A percentile compares a stretch with the other conserved stretches of the same genome.
Evolutionary conservation across 2,797 vertebrate genomes (phyloP).

Genomic region (Hyperoplus immaculatus): DNA sequence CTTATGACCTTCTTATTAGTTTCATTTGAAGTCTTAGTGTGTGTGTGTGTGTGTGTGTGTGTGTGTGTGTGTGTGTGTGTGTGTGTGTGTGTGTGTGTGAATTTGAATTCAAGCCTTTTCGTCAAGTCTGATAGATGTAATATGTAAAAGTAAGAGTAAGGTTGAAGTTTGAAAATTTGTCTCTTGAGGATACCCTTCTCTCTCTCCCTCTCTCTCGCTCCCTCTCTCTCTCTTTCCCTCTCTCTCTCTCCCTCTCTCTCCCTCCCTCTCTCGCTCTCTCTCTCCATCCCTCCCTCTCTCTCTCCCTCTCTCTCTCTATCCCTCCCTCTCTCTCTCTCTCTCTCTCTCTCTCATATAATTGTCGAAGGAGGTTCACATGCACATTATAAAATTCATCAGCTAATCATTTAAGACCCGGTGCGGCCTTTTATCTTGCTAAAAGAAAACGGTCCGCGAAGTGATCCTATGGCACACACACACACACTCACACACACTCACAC

Average conservation of each 20-base stretch:
- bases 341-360: neutral
- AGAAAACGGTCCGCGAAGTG: slow-evolving; percentile 57
- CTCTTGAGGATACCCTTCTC: slow-evolving; percentile 58
- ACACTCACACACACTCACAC: too few relatives aligned
- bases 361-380: slow-evolving; percentile 43
- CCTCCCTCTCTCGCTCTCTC: too few relatives aligned
- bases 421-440: slow-evolving; percentile 73
- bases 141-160: slow-evolving; percentile 57
- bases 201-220: neutral
- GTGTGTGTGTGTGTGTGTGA: too few relatives aligned
- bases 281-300: too few relatives aligned
- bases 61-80: too few relatives aligned
- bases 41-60: too few relatives aligned
- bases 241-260: too few relatives aligned
- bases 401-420: slow-evolving; percentile 81
- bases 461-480: slow-evolving; percentile 58
- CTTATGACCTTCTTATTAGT: slow-evolving; percentile 64
- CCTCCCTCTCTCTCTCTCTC: too few relatives aligned
- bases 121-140: slow-evolving; percentile 62
- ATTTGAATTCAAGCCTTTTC: neutral
- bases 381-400: slow-evolving; percentile 80
- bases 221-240: neutral
- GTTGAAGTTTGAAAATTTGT: slow-evolving; percentile 52
- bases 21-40: slow-evolving; percentile 38
- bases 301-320: too few relatives aligned